These are phyloP conservation scores for Timandra comae DNA, from an alignment of 2,888 invertebrate genomes.

Conservation along the genomic window DNA sequence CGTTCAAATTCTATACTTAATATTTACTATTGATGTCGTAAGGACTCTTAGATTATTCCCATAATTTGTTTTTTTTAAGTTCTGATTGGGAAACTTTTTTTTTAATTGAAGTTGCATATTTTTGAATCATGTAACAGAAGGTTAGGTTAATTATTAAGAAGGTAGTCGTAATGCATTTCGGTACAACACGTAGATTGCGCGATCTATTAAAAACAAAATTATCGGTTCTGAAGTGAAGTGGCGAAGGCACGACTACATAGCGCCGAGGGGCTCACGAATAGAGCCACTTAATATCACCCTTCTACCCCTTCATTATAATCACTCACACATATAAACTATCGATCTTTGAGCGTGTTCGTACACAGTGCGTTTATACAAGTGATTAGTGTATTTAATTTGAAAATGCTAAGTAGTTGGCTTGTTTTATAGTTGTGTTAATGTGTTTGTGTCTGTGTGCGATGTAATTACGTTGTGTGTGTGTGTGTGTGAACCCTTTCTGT, in stretches of 20 bases:
- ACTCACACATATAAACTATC: slow-evolving; percentile 67
- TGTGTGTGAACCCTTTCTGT: slow-evolving; percentile 63
- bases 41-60: no score
- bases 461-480: slow-evolving; percentile 55
- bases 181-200: no score
- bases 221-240: slow-evolving; percentile 60
- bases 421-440: slow-evolving; percentile 63
- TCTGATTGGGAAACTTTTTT: no score
- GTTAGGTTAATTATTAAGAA: no score
- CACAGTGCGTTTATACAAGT: slow-evolving; percentile 66
- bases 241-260: slow-evolving; percentile 63
- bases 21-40: no score
- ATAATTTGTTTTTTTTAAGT: no score
- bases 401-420: slow-evolving; percentile 76
- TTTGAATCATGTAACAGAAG: no score
- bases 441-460: slow-evolving; percentile 39
- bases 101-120: no score
- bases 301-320: slow-evolving; percentile 74
- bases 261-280: slow-evolving; percentile 64
- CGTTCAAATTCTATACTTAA: no score
- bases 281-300: slow-evolving; percentile 76
- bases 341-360: slow-evolving; percentile 55
- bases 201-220: slow-evolving; percentile 43
- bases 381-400: slow-evolving; percentile 78
- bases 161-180: no score